phyloP scores from a whole-genome alignment of 2,113 vertebrate species.

The Tragulus kanchil region DNA sequence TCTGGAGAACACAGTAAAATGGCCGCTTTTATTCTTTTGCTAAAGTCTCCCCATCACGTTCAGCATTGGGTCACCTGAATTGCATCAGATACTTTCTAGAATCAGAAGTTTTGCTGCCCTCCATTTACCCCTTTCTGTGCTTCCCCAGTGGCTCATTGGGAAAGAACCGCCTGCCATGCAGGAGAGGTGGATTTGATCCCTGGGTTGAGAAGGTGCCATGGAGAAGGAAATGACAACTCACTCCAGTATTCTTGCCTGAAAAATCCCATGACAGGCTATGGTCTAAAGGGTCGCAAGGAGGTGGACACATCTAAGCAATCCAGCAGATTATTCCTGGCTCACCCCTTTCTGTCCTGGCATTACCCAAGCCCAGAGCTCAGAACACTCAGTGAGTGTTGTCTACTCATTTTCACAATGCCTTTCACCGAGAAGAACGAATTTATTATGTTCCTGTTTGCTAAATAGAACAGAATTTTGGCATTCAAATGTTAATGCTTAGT shows the following conservation, averaged over 20 bases:
- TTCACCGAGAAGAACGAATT: not conserved
- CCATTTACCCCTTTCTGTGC: not conserved
- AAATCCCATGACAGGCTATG: not conserved
- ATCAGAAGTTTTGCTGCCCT: not conserved
- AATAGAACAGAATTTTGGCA: not conserved
- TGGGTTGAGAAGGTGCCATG: not conserved
- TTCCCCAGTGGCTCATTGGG: not conserved
- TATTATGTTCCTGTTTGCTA: slow-evolving; percentile 6
- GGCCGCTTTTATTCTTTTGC: not conserved
- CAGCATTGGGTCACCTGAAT: not conserved
- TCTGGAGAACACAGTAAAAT: not conserved
- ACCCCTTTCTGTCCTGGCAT: not conserved
- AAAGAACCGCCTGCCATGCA: not conserved
- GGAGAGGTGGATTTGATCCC: not conserved
- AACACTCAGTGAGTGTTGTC: not conserved
- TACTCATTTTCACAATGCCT: not conserved
- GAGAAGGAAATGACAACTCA: not conserved
- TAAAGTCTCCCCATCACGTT: not conserved
- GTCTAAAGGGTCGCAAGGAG: not conserved
- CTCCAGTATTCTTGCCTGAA: too few relatives aligned
- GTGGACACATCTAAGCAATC: not conserved
- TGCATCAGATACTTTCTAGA: not conserved
- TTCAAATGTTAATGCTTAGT: slow-evolving; percentile 18
- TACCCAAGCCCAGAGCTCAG: not conserved
- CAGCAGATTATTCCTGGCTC: not conserved